Evolutionary conservation across 2,888 invertebrate genomes (phyloP).

Genomic region (Rotaria magnacalcarata): DNA sequence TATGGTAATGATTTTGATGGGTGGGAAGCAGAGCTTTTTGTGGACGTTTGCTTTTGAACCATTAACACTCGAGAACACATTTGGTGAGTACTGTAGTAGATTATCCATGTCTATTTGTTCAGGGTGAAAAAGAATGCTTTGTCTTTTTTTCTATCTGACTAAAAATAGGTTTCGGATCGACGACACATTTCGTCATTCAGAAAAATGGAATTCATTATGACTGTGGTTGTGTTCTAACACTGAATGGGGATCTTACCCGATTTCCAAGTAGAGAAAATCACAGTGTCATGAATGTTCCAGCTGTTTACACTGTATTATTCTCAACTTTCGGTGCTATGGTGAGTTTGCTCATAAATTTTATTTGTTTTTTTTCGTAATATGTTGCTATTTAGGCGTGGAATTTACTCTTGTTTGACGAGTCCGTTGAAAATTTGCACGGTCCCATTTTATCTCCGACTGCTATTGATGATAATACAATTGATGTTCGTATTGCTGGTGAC

Average conservation of each 20-base stretch:
- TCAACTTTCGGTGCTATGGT: slow-evolving; percentile 8
- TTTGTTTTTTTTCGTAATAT: no score
- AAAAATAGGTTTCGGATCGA: not conserved
- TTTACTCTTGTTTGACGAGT: not conserved
- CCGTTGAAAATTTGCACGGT: not conserved
- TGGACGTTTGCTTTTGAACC: slow-evolving; percentile 17
- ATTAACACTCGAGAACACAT: not conserved
- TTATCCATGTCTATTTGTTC: no score
- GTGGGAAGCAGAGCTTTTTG: not conserved
- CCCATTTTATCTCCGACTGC: not conserved
- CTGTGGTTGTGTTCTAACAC: slow-evolving; percentile 5
- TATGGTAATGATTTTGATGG: not conserved
- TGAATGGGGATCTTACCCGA: not conserved
- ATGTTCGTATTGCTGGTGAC: not conserved
- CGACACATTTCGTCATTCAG: not conserved
- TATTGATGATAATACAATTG: not conserved
- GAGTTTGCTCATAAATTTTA: not conserved
- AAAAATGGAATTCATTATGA: not conserved
- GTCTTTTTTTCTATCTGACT: not conserved
- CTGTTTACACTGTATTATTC: not conserved
- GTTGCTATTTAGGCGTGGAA: not conserved
- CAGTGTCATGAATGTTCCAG: not conserved
- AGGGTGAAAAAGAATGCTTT: no score
- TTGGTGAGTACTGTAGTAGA: not conserved
- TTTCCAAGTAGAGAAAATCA: not conserved